Evolutionary conservation across 2,113 vertebrate genomes (phyloP).

Genomic region (Salminus brasiliensis): DNA sequence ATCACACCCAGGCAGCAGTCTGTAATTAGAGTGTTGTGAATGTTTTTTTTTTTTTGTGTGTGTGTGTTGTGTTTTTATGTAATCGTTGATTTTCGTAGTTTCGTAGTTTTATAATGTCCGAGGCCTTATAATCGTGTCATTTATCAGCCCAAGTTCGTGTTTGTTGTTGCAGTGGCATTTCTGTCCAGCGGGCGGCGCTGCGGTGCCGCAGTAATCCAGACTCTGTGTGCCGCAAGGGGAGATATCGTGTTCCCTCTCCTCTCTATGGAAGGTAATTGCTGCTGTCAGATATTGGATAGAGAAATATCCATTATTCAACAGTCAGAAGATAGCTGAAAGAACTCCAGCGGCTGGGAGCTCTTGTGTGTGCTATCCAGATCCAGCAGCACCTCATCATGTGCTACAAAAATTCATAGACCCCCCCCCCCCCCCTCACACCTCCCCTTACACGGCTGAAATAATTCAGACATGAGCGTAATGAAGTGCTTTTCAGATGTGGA

Average conservation of each 20-base stretch:
- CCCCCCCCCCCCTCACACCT: too few relatives aligned
- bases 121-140: background rate
- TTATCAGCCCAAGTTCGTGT: background rate
- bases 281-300: slow-evolving; percentile 35
- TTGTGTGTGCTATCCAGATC: background rate
- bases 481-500: background rate
- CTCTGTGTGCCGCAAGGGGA: background rate
- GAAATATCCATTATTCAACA: slow-evolving; percentile 40
- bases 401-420: background rate
- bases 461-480: background rate
- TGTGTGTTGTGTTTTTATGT: background rate
- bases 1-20: too few relatives aligned
- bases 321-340: background rate
- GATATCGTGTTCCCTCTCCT: background rate
- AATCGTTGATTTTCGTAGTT: too few relatives aligned
- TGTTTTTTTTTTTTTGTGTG: too few relatives aligned
- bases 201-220: background rate
- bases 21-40: too few relatives aligned
- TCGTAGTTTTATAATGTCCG: background rate
- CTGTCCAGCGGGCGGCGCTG: slow-evolving; percentile 41
- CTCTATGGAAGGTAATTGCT: slow-evolving; percentile 13
- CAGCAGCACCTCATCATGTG: background rate
- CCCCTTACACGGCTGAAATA: background rate
- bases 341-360: background rate
- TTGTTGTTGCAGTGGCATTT: background rate